A percentile compares a stretch with the other conserved stretches of the same genome.
Conservation (phyloP, 53 echinoderm and acorn worm genomes). For the Paelopatides confundens region DNA sequence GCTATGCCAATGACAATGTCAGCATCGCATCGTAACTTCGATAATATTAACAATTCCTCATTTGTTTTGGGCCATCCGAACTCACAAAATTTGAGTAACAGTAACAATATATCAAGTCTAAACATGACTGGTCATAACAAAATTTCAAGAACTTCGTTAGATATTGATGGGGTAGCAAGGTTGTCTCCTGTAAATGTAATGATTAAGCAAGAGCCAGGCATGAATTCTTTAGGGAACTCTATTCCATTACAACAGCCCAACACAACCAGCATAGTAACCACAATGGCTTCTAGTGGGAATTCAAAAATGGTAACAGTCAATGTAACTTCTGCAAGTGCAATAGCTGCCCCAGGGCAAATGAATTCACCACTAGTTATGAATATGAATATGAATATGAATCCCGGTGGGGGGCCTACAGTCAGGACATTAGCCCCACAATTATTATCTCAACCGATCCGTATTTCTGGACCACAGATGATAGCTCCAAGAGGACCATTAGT, state of each 20-base stretch:
- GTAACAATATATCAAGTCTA: conserved; percentile 51
- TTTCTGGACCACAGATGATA: conserved; percentile 83
- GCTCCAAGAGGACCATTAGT: conserved; percentile 83
- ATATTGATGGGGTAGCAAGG: conserved; percentile 50
- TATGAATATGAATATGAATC: conserved; percentile 24
- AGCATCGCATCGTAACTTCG: neutral
- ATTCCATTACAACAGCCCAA: conserved; percentile 35
- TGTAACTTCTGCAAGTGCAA: conserved; percentile 65
- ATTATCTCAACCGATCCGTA: conserved; percentile 72
- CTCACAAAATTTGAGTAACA: conserved; percentile 29
- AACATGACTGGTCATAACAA: conserved; percentile 70
- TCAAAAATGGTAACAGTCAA: conserved; percentile 78
- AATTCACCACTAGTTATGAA: conserved; percentile 63
- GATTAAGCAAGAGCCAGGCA: conserved; percentile 56
- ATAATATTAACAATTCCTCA: conserved; percentile 6
- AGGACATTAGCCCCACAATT: conserved; percentile 67
- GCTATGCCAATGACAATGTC: neutral
- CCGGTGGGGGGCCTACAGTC: conserved; percentile 38
- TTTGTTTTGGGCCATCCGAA: conserved; percentile 9
- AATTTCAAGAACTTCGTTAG: conserved; percentile 49
- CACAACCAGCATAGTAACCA: conserved; percentile 38
- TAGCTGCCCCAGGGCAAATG: conserved; percentile 49
- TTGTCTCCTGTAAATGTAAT: conserved; percentile 28
- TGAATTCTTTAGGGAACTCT: conserved; percentile 27
- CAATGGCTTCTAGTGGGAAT: conserved; percentile 50